A percentile compares a stretch with the other conserved stretches of the same genome.
Evolutionary conservation across 2,113 vertebrate species (phyloP).

Genomic region (Recurvirostra avosetta): DNA sequence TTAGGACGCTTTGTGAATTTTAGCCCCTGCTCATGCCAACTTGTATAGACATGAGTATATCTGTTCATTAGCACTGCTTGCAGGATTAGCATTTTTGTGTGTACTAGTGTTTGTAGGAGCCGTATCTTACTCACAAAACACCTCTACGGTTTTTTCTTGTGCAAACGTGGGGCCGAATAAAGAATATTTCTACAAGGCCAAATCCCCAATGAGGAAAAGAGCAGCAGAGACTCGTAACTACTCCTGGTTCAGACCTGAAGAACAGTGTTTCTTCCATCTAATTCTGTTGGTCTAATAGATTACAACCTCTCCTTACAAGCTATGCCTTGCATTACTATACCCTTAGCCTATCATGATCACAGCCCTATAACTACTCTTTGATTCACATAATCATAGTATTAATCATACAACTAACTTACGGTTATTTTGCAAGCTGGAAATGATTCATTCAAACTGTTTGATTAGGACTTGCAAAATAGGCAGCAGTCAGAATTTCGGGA

Average conservation of each 20-base stretch:
- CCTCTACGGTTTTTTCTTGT: not conserved
- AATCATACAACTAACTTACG: not conserved
- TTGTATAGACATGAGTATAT: not conserved
- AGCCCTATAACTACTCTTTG: not conserved
- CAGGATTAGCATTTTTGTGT: not conserved
- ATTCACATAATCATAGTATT: not conserved
- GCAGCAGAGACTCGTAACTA: not conserved
- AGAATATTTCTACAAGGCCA: not conserved
- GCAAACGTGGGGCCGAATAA: not conserved
- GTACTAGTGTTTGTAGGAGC: not conserved
- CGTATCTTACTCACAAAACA: not conserved
- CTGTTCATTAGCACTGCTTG: not conserved
- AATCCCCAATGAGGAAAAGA: not conserved
- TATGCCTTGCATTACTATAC: not conserved
- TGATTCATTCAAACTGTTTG: not conserved
- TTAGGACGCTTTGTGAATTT: not conserved
- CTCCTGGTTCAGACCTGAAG: not conserved
- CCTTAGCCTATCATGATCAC: not conserved
- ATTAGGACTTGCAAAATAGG: not conserved
- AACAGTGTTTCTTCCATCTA: not conserved
- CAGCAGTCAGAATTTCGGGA: not conserved
- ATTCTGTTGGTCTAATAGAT: not conserved
- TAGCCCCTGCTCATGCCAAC: not conserved
- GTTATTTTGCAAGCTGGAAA: not conserved
- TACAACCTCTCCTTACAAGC: not conserved